These are phyloP conservation scores for Cygnus atratus DNA, from an alignment of 2,113 vertebrate genomes.

Conservation along the genomic window DNA sequence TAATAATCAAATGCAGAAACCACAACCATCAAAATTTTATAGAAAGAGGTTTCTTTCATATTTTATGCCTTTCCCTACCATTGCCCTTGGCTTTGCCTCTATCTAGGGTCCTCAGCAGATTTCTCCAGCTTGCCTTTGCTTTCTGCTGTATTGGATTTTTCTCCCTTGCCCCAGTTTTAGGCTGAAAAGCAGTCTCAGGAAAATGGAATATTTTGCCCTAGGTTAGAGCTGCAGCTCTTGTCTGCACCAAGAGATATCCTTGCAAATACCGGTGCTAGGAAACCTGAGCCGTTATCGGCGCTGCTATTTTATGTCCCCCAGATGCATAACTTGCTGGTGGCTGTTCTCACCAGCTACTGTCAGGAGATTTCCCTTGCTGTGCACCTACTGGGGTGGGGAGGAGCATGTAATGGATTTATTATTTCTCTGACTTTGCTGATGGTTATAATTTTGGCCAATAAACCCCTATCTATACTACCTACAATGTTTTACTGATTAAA, in stretches of 20 bases:
- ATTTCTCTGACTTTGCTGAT: not conserved
- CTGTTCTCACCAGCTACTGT: not conserved
- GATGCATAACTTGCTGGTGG: not conserved
- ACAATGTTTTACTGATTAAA: not conserved
- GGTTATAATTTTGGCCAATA: not conserved
- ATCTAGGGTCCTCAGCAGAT: accelerated
- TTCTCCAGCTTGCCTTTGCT: not conserved
- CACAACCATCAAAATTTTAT: not conserved
- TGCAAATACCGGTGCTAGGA: not conserved
- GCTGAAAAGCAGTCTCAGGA: not conserved
- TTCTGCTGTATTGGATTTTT: not conserved
- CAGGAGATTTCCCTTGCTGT: not conserved
- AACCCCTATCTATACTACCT: not conserved
- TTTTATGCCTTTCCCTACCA: not conserved
- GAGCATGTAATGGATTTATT: not conserved
- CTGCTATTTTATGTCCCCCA: not conserved
- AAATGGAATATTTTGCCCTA: not conserved
- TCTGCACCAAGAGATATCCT: not conserved
- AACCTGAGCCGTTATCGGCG: not conserved
- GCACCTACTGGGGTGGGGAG: not conserved
- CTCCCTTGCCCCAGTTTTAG: not conserved
- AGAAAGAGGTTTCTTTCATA: not conserved
- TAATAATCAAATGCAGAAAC: not conserved
- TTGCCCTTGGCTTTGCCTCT: not conserved
- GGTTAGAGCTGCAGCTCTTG: not conserved